Conservation (phyloP, 2,888 invertebrate genomes). For the Chromoteleia sp. region DNA sequence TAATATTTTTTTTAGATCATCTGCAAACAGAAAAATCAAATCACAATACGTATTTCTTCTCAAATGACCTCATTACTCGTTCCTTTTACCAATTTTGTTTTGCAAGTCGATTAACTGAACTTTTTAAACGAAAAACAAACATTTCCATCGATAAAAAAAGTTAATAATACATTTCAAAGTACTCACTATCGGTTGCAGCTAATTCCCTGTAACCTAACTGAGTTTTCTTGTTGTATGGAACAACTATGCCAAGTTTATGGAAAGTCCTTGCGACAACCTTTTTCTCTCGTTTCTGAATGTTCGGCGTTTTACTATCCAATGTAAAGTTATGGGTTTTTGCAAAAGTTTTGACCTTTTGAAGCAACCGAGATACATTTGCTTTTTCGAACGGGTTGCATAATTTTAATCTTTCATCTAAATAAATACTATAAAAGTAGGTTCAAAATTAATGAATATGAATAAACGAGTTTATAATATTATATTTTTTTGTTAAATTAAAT, state of each 20-base stretch:
- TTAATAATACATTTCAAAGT: constrained; percentile 5
- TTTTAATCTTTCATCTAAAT: constrained; percentile 86
- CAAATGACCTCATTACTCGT: not conserved
- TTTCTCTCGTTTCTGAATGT: constrained; percentile 87
- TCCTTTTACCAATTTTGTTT: too few relatives aligned
- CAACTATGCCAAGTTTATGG: constrained; percentile 93
- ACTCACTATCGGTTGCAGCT: constrained; percentile 88
- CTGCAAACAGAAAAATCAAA: constrained; percentile 84
- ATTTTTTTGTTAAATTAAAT: too few relatives aligned
- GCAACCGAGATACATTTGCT: constrained; percentile 86
- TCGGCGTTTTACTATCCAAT: constrained; percentile 86
- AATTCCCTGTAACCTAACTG: constrained; percentile 93
- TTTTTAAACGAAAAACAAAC: not conserved
- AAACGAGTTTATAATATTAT: too few relatives aligned
- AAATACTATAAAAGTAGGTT: constrained; percentile 84
- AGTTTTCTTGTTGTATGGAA: constrained; percentile 92
- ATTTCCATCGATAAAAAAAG: not conserved
- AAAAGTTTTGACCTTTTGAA: constrained; percentile 87
- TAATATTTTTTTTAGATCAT: constrained; percentile 89
- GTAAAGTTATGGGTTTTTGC: constrained; percentile 87
- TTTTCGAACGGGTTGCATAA: constrained; percentile 88
- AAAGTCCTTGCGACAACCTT: constrained; percentile 90
- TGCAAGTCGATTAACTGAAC: not conserved
- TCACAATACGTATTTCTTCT: constrained; percentile 1
- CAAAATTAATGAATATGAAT: too few relatives aligned